phyloP scores from a whole-genome alignment of 2,113 vertebrate genomes.

The Eidolon helvum region DNA sequence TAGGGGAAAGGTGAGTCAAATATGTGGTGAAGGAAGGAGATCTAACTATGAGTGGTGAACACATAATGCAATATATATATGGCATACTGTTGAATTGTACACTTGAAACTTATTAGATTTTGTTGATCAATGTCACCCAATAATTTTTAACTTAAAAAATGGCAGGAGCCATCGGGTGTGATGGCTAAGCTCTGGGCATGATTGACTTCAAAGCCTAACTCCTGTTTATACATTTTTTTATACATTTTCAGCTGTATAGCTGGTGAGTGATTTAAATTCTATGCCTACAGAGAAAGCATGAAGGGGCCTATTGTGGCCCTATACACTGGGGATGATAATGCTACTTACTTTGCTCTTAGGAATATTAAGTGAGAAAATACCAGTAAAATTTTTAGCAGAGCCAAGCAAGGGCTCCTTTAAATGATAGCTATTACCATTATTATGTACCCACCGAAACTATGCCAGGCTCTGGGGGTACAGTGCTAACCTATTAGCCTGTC shows the following conservation, averaged over 20 bases:
- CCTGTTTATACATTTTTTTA: neutral
- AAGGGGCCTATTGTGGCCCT: neutral
- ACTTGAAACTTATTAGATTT: too few relatives aligned
- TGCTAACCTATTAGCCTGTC: neutral
- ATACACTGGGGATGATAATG: rapidly evolving
- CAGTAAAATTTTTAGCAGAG: neutral
- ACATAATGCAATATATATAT: too few relatives aligned
- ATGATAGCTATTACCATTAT: neutral
- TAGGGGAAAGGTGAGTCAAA: too few relatives aligned
- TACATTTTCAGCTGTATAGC: neutral
- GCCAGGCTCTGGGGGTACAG: neutral
- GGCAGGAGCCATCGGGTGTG: neutral
- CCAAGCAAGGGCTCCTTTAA: neutral
- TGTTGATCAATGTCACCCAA: too few relatives aligned
- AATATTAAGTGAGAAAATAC: neutral
- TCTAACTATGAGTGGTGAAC: too few relatives aligned
- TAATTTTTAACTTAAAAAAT: too few relatives aligned
- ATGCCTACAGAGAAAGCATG: neutral
- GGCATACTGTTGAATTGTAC: too few relatives aligned
- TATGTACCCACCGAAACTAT: rapidly evolving
- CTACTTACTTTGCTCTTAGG: neutral
- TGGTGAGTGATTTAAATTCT: neutral
- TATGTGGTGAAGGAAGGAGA: too few relatives aligned
- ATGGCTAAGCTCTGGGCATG: neutral
- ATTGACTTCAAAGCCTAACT: neutral